phyloP scores from a whole-genome alignment of 1,140 invertebrate genomes.

The Magallana gigas region DNA sequence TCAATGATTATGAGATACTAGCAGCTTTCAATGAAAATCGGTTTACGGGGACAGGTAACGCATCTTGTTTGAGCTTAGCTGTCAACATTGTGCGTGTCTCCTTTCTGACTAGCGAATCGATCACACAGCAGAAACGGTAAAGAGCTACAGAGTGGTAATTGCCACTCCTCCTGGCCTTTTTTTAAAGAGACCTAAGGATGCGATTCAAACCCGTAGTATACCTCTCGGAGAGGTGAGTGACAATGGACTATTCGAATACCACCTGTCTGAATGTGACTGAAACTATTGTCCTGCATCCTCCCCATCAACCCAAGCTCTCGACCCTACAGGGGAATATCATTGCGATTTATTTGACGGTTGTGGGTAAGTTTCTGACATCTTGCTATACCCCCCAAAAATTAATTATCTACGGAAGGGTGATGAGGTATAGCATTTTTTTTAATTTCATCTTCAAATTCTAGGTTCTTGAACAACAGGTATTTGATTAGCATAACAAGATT shows the following conservation, averaged over 20 bases:
- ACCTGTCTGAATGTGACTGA: background rate
- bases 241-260: slow-evolving; percentile 9
- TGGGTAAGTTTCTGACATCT: background rate
- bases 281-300: background rate
- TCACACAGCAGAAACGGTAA: background rate
- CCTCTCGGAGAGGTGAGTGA: background rate
- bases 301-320: background rate
- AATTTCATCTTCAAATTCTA: too few species aligned
- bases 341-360: background rate
- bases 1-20: too few species aligned
- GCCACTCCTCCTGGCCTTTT: background rate
- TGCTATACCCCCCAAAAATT: too few species aligned
- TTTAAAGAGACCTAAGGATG: background rate
- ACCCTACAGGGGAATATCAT: background rate
- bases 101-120: background rate
- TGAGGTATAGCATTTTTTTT: too few species aligned
- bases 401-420: too few species aligned
- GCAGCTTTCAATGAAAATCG: background rate
- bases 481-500: too few species aligned
- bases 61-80: background rate
- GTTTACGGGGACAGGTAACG: background rate
- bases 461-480: too few species aligned
- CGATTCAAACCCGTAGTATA: background rate
- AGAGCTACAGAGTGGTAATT: background rate
- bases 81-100: background rate